A percentile compares a stretch with the other conserved stretches of the same genome.
Conservation (phyloP, 2,888 invertebrate species). For the Drosophila dives region DNA sequence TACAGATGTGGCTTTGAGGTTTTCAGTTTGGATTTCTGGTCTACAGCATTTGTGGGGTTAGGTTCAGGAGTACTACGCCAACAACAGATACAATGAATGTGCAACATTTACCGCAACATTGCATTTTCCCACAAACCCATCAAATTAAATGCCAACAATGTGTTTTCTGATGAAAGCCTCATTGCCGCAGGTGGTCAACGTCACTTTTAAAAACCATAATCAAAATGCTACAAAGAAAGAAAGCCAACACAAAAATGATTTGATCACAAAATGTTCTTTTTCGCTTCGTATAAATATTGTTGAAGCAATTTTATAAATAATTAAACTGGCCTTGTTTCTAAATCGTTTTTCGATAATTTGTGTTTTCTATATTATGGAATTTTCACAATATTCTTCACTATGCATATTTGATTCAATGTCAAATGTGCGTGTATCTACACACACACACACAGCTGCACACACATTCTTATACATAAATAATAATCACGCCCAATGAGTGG, state of each 20-base stretch:
- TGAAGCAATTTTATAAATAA: not conserved
- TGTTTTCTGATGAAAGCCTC: not conserved
- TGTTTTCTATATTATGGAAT: not conserved
- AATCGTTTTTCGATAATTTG: not conserved
- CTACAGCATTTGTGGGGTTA: slow-evolving; percentile 19
- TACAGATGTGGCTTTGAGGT: slow-evolving; percentile 20
- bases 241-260: not conserved
- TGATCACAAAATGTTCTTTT: not conserved
- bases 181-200: not conserved
- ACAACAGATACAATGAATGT: slow-evolving; percentile 31
- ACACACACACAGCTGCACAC: not conserved
- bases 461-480: not conserved
- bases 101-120: slow-evolving; percentile 5
- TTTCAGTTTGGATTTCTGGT: slow-evolving; percentile 15
- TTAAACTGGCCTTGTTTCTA: not conserved
- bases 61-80: slow-evolving; percentile 31
- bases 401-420: not conserved
- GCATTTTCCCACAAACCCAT: not conserved
- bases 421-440: not conserved
- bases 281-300: not conserved
- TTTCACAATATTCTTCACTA: not conserved
- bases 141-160: slow-evolving; percentile 1
- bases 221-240: not conserved
- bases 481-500: slow-evolving; percentile 21
- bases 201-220: not conserved